These are phyloP conservation scores for Crypturellus undulatus DNA, from an alignment of 2,113 vertebrate species.

Conservation along the genomic window DNA sequence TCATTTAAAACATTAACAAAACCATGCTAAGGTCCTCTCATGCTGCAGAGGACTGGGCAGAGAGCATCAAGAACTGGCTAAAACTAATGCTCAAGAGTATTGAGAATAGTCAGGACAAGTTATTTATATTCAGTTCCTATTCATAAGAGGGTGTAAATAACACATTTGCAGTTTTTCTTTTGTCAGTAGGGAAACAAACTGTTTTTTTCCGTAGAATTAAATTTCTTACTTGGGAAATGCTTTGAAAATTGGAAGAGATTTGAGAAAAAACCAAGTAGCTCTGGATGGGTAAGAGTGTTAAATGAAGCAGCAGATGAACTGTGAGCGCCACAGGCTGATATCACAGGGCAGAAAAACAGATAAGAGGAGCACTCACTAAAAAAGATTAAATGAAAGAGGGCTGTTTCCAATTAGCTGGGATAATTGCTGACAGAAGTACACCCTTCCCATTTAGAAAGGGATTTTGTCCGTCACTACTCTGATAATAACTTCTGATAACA, in stretches of 20 bases:
- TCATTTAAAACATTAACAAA: background rate
- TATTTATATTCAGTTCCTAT: background rate
- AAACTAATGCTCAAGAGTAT: background rate
- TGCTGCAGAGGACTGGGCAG: background rate
- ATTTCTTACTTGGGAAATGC: background rate
- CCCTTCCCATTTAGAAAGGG: background rate
- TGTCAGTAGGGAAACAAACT: background rate
- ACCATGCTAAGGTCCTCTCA: background rate
- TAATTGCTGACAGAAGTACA: constrained; percentile 16
- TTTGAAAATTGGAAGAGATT: background rate
- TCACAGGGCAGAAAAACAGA: background rate
- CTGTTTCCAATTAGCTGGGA: background rate
- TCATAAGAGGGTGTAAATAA: background rate
- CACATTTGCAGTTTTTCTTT: background rate
- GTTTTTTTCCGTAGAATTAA: background rate
- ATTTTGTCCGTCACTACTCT: constrained; percentile 47
- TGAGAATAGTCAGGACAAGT: background rate
- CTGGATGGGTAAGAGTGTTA: background rate
- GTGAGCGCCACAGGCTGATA: background rate
- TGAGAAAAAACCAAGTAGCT: background rate
- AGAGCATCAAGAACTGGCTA: background rate
- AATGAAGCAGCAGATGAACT: background rate
- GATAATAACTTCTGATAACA: constrained; percentile 36
- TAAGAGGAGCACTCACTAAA: background rate
- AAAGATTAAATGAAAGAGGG: constrained; percentile 19